A percentile compares a stretch with the other conserved stretches of the same genome.
Conservation (phyloP, 1,140 invertebrate species). For the Hycleus cichorii region DNA sequence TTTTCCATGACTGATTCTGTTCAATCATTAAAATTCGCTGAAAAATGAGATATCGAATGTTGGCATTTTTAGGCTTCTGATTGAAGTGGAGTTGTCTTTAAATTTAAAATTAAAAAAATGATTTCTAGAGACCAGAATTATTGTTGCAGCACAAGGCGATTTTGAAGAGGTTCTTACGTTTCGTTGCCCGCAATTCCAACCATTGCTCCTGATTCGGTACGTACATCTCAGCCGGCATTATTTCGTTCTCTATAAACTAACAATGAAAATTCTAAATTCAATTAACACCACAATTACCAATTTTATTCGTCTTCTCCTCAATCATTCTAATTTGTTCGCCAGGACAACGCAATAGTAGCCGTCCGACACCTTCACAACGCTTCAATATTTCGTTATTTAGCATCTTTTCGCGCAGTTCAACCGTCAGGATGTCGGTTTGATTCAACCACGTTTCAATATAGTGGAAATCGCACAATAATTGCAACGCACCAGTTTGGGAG, state of each 20-base stretch:
- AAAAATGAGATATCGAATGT: too few species aligned
- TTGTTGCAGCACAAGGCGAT: slow-evolving; percentile 11
- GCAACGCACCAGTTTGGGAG: slow-evolving; percentile 53
- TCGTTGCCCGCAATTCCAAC: slow-evolving; percentile 63
- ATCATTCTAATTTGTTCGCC: slow-evolving; percentile 66
- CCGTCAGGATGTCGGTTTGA: slow-evolving; percentile 47
- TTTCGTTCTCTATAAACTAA: slow-evolving; percentile 36
- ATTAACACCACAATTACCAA: not conserved
- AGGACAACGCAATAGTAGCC: slow-evolving; percentile 62
- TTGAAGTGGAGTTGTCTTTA: too few species aligned
- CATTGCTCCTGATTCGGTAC: slow-evolving; percentile 82
- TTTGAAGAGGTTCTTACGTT: slow-evolving; percentile 27
- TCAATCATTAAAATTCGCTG: too few species aligned
- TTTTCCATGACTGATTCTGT: too few species aligned
- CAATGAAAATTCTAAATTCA: not conserved
- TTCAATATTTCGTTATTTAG: slow-evolving; percentile 67
- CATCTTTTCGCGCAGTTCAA: slow-evolving; percentile 56
- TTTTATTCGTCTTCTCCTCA: slow-evolving; percentile 38
- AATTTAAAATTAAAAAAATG: too few species aligned
- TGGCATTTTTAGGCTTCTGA: too few species aligned
- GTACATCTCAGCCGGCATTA: slow-evolving; percentile 81
- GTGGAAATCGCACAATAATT: slow-evolving; percentile 66
- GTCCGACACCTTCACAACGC: slow-evolving; percentile 72
- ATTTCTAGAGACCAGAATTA: too few species aligned
- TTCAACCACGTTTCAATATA: slow-evolving; percentile 64